phyloP scores from a whole-genome alignment of 2,113 vertebrate species.

The Plecotus auritus region DNA sequence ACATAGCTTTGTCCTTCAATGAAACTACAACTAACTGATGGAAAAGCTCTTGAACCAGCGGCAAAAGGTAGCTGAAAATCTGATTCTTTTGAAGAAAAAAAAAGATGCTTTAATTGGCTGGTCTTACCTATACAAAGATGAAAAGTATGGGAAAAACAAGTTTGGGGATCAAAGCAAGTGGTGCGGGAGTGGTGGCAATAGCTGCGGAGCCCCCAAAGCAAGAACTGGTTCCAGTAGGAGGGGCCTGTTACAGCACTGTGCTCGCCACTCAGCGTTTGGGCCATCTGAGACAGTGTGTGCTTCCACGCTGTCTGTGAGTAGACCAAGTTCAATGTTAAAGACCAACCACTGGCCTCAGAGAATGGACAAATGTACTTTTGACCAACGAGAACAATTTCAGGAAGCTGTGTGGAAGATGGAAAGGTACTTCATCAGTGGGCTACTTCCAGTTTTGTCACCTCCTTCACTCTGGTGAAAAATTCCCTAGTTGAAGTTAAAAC shows the following conservation, averaged over 20 bases:
- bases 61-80: background rate
- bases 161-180: background rate
- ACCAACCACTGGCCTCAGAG: background rate
- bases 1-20: background rate
- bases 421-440: background rate
- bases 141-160: background rate
- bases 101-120: background rate
- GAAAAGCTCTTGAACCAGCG: background rate
- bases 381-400: background rate
- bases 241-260: background rate
- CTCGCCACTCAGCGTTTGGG: background rate
- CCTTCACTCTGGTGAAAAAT: background rate
- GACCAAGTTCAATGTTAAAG: background rate
- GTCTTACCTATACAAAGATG: background rate
- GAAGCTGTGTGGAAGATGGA: background rate
- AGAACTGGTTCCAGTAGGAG: background rate
- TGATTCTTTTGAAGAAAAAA: background rate
- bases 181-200: background rate
- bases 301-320: background rate
- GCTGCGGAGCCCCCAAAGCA: background rate
- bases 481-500: background rate
- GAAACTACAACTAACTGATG: background rate
- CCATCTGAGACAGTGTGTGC: background rate
- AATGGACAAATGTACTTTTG: background rate
- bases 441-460: background rate